Conservation (phyloP, 2,113 vertebrate genomes). For the Vidua macroura region DNA sequence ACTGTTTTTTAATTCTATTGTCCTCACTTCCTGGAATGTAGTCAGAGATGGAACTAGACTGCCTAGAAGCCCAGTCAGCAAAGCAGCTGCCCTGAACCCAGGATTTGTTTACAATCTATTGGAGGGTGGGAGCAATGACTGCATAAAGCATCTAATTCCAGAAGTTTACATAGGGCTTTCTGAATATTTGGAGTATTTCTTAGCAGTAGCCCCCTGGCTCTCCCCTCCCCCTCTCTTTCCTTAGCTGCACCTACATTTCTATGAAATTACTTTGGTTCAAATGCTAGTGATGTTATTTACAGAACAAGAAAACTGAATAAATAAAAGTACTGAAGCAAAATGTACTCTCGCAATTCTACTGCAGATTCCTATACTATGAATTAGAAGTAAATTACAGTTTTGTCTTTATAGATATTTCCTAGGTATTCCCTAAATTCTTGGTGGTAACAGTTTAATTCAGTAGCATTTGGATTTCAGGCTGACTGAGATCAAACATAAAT, state of each 20-base stretch:
- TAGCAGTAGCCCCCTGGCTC: not conserved
- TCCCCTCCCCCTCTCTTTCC: rapidly evolving
- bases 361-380: not conserved
- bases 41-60: not conserved
- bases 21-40: constrained; percentile 30
- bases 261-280: not conserved
- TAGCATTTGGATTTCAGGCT: not conserved
- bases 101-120: not conserved
- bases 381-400: not conserved
- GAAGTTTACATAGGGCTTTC: not conserved
- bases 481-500: not conserved
- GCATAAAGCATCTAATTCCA: not conserved
- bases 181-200: not conserved
- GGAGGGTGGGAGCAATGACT: not conserved
- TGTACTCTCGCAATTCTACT: not conserved
- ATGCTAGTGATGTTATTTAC: not conserved
- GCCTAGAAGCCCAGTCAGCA: constrained; percentile 11
- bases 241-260: not conserved
- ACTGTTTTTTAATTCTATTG: constrained; percentile 33
- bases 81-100: not conserved
- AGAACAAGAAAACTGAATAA: not conserved
- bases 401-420: not conserved
- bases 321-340: not conserved
- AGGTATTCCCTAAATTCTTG: not conserved
- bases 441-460: not conserved